Conservation (phyloP, 2,113 vertebrate genomes). For the Labeo catla region DNA sequence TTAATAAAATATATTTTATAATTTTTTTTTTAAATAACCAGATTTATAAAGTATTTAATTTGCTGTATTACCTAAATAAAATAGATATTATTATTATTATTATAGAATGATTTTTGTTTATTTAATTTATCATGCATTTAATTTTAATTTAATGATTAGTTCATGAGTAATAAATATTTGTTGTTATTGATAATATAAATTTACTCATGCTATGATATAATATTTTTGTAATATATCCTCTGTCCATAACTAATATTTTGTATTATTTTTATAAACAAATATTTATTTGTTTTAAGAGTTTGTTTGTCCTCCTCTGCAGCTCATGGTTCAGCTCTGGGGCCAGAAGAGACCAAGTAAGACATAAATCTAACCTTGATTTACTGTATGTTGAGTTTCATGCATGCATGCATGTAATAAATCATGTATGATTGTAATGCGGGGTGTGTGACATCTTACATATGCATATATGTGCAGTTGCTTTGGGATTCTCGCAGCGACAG, state of each 20-base stretch:
- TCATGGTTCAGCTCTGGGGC: constrained; percentile 89
- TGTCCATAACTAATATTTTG: neutral
- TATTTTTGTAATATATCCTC: neutral
- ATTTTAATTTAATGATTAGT: neutral
- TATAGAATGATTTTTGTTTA: neutral
- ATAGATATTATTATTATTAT: neutral
- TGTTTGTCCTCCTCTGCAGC: constrained; percentile 75
- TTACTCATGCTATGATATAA: neutral
- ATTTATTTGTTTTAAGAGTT: neutral
- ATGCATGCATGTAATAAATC: neutral
- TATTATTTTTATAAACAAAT: too few relatives aligned
- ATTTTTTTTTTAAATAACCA: too few relatives aligned
- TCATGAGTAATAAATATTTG: neutral
- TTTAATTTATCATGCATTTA: neutral
- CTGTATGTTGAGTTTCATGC: neutral
- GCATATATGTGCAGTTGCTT: constrained; percentile 73
- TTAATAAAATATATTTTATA: too few relatives aligned
- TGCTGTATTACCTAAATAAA: neutral
- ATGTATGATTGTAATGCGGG: neutral
- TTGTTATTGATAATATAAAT: too few relatives aligned
- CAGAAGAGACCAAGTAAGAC: constrained; percentile 87
- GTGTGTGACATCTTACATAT: neutral
- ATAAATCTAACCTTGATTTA: too few relatives aligned
- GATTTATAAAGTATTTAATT: neutral
- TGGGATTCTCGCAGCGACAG: constrained; percentile 87